Conservation (phyloP, 2,113 vertebrate species). For the Eurystomus gularis region DNA sequence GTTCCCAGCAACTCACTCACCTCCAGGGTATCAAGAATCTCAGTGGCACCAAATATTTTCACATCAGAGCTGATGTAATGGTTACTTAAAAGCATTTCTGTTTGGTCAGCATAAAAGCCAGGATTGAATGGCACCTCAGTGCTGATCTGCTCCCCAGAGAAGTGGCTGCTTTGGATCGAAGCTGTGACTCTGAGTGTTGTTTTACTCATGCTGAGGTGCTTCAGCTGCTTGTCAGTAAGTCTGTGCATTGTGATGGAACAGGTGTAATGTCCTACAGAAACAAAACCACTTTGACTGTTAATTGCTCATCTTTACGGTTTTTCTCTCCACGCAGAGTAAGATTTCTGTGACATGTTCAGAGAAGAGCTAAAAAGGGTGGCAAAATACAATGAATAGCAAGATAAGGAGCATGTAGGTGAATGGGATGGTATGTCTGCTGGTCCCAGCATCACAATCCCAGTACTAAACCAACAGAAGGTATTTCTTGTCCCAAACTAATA, state of each 20-base stretch:
- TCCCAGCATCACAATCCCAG: background rate
- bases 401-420: accelerated
- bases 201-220: constrained; percentile 77
- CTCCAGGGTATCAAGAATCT: constrained; percentile 82
- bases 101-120: constrained; percentile 86
- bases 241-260: constrained; percentile 82
- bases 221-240: constrained; percentile 83
- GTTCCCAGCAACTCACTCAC: constrained; percentile 55
- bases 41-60: constrained; percentile 82
- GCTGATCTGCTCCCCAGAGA: constrained; percentile 70
- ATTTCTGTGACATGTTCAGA: background rate
- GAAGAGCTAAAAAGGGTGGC: background rate
- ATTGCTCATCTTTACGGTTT: background rate
- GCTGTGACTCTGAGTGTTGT: constrained; percentile 78
- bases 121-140: constrained; percentile 80
- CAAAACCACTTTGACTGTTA: background rate
- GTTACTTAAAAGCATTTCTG: constrained; percentile 85
- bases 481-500: background rate
- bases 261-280: constrained; percentile 83
- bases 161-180: constrained; percentile 59
- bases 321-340: accelerated
- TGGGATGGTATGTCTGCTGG: background rate
- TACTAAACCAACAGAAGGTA: background rate
- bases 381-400: background rate
- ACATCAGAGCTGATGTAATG: constrained; percentile 79